These are phyloP conservation scores for Hepsetus odoe DNA, from an alignment of 2,113 vertebrate genomes.

Conservation along the genomic window DNA sequence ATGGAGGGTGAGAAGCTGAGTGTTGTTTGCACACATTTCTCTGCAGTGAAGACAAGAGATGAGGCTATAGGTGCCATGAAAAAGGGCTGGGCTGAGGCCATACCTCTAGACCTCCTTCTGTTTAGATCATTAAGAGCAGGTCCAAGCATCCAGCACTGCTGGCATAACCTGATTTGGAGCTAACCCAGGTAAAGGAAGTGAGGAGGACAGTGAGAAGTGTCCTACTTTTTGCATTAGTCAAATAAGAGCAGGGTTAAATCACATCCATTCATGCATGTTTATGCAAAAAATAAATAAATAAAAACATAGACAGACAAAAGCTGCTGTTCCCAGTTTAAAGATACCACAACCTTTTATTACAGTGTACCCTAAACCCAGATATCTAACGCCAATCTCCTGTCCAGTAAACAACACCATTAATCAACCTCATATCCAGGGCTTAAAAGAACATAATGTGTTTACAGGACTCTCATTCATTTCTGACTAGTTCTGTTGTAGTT, in stretches of 20 bases:
- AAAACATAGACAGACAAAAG: not conserved
- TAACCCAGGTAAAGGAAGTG: slow-evolving; percentile 18
- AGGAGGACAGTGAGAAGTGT: slow-evolving; percentile 8
- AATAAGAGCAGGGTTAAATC: not conserved
- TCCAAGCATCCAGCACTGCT: slow-evolving; percentile 4
- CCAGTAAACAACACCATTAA: not conserved
- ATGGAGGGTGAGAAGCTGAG: slow-evolving; percentile 26
- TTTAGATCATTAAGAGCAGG: slow-evolving; percentile 29
- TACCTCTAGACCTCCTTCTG: slow-evolving; percentile 20
- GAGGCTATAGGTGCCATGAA: slow-evolving; percentile 24
- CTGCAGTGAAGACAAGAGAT: slow-evolving; percentile 10
- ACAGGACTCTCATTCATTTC: slow-evolving; percentile 7
- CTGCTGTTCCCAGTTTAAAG: not conserved
- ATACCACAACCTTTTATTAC: not conserved
- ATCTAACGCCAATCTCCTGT: not conserved
- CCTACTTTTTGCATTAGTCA: slow-evolving; percentile 3
- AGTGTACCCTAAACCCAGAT: not conserved
- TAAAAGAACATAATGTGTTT: not conserved
- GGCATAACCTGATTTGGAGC: slow-evolving; percentile 23
- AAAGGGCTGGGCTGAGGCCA: slow-evolving; percentile 12
- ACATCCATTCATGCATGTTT: not conserved
- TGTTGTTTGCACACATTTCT: slow-evolving; percentile 39
- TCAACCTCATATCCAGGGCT: not conserved
- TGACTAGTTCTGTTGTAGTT: no score
- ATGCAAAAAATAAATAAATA: not conserved